Evolutionary conservation across 2,888 invertebrate species (phyloP).

Genomic region (Polylopha cassiicola): DNA sequence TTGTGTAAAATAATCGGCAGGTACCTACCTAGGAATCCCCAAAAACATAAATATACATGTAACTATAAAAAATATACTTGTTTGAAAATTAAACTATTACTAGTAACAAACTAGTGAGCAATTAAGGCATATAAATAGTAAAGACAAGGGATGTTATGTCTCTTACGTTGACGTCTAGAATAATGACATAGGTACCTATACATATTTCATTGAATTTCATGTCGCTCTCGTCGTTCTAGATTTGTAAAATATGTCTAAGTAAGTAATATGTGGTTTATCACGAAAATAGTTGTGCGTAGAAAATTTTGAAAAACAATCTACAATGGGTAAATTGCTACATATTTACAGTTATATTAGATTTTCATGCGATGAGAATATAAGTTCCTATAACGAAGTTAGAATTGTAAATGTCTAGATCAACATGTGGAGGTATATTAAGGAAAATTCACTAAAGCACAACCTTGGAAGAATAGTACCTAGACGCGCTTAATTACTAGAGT

Average conservation of each 20-base stretch:
- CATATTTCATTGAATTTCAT: no score
- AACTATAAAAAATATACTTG: no score
- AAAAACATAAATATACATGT: no score
- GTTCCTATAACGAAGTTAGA: slow-evolving; percentile 39
- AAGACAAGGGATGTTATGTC: no score
- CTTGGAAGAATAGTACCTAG: slow-evolving; percentile 76
- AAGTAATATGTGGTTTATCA: slow-evolving; percentile 44
- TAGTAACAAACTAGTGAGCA: no score
- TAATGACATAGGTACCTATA: no score
- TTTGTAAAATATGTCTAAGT: slow-evolving; percentile 43
- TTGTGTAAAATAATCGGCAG: no score
- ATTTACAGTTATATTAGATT: slow-evolving; percentile 54
- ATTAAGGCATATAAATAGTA: no score
- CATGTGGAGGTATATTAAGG: slow-evolving; percentile 32
- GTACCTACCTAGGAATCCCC: no score
- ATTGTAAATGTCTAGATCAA: slow-evolving; percentile 43
- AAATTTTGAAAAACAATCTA: slow-evolving; percentile 50
- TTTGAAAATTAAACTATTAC: no score
- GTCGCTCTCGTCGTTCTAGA: slow-evolving; percentile 29
- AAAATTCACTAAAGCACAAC: slow-evolving; percentile 76
- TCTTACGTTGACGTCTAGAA: no score
- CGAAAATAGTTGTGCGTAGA: slow-evolving; percentile 72
- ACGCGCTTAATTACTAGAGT: slow-evolving; percentile 69
- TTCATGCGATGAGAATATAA: slow-evolving; percentile 39
- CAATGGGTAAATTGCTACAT: slow-evolving; percentile 27